Conservation (phyloP, 1,140 invertebrate species). For the Nasonia giraulti region DNA sequence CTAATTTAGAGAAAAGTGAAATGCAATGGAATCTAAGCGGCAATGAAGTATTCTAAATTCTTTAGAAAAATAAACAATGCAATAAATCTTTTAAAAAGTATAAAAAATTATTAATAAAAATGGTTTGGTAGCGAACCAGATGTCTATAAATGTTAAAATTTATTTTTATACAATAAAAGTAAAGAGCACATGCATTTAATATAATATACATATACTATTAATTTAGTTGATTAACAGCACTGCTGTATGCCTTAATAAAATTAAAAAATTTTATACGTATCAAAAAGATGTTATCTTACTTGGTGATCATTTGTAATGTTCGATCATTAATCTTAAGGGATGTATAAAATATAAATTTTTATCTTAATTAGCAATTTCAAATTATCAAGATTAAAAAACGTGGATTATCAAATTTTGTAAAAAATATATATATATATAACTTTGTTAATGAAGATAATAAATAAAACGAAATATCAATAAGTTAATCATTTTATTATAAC, state of each 20-base stretch:
- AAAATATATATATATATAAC: conserved; percentile 1
- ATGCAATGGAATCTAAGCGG: neutral
- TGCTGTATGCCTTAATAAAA: conserved; percentile 38
- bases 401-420: conserved; percentile 17
- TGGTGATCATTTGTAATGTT: conserved; percentile 3
- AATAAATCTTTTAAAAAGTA: conserved; percentile 15
- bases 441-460: conserved; percentile 44
- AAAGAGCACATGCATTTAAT: conserved; percentile 14
- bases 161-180: conserved; percentile 46
- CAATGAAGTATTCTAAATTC: neutral
- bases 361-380: conserved; percentile 23
- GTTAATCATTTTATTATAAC: conserved; percentile 12
- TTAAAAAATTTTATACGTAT: conserved; percentile 26
- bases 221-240: conserved; percentile 19
- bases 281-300: conserved; percentile 6
- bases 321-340: neutral
- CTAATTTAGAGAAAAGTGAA: neutral
- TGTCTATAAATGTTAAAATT: conserved; percentile 31
- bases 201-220: conserved; percentile 5
- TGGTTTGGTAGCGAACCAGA: neutral
- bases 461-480: neutral
- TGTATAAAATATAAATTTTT: conserved; percentile 14
- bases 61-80: conserved; percentile 9
- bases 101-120: conserved; percentile 35
- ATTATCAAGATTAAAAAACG: conserved; percentile 4